These are phyloP conservation scores for Habropoda laboriosa DNA, from an alignment of 1,140 invertebrate species.

Conservation along the genomic window DNA sequence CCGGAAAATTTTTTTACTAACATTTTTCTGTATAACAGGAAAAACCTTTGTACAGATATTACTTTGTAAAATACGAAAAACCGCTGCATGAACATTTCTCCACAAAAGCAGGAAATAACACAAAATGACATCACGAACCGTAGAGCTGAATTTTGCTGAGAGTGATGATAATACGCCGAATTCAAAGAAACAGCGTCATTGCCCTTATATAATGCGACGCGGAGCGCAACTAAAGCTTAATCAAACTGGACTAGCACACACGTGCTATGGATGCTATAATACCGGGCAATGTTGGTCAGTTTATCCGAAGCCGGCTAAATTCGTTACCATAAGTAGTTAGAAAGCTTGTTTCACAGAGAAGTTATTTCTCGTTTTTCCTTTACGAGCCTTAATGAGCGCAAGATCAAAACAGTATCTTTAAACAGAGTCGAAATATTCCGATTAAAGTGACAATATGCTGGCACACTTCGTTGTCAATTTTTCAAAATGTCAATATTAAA, in stretches of 20 bases:
- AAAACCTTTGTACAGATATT: too few relatives aligned
- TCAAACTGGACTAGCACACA: slow-evolving; percentile 9
- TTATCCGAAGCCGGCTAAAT: slow-evolving; percentile 58
- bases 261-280: slow-evolving; percentile 6
- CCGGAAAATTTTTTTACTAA: too few relatives aligned
- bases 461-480: too few relatives aligned
- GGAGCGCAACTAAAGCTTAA: slow-evolving; percentile 11
- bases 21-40: too few relatives aligned
- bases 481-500: too few relatives aligned
- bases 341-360: slow-evolving; percentile 24
- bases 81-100: too few relatives aligned
- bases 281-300: slow-evolving; percentile 31
- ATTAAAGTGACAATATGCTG: too few relatives aligned
- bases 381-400: not conserved
- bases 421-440: too few relatives aligned
- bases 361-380: not conserved
- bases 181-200: not conserved
- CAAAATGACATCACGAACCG: not conserved
- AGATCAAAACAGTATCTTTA: too few relatives aligned
- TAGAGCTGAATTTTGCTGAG: not conserved
- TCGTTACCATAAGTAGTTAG: slow-evolving; percentile 59
- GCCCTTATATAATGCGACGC: not conserved
- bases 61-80: too few relatives aligned
- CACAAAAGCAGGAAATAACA: too few relatives aligned
- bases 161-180: not conserved